Base-by-base conservation (phyloP, 2,113 vertebrate species). In the Indri indri region DNA sequence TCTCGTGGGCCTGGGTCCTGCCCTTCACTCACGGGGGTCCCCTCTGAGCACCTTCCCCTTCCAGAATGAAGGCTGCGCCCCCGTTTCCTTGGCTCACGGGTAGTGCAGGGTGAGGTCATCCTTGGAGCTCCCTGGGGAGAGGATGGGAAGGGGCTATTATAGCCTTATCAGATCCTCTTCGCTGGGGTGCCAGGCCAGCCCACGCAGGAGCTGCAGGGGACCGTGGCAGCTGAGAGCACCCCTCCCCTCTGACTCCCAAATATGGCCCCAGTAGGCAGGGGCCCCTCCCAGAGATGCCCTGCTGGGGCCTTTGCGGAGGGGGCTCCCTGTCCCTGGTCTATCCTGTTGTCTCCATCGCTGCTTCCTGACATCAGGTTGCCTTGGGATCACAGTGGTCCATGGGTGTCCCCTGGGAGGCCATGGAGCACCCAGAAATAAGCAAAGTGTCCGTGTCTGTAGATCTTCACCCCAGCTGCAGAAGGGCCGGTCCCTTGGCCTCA, bases 151-250 rank as follows among this genome's bases (percentile, higher is more conserved):
- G 7, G 0, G 23, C 50, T 70, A 20, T 82, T 76, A 34, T 2
- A 6, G 20, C 30, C 73, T 97, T 94, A 95, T 77, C 88, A 89
- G 88, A 91, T 91, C 50, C n/a, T 76, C 34, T 17, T 37, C 3
- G 0, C 7, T 8, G 27, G 34, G 87, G 14, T 3, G 40, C 50
- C 79, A 32, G 70, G 25, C 50, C 14, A 42, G 27, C 34, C 63
- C 42, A 27, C 0, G 2, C 13, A 1, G 61, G 20, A 37, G 32
- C 30, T 61, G 52, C 30, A 40, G 80, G 30, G 22, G 52, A 54
- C 17, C 1, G 52, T 54, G 18, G 18, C 8, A 14, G 22, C 50
- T 30, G 3, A 11, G 47, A n/a, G 13, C 14, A 4, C 25, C 30
- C 30, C 0, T 12, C 5, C 16, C 17, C 18, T 59, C 47, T 0